phyloP scores from a whole-genome alignment of 2,797 vertebrate species.

The Merluccius polli region DNA sequence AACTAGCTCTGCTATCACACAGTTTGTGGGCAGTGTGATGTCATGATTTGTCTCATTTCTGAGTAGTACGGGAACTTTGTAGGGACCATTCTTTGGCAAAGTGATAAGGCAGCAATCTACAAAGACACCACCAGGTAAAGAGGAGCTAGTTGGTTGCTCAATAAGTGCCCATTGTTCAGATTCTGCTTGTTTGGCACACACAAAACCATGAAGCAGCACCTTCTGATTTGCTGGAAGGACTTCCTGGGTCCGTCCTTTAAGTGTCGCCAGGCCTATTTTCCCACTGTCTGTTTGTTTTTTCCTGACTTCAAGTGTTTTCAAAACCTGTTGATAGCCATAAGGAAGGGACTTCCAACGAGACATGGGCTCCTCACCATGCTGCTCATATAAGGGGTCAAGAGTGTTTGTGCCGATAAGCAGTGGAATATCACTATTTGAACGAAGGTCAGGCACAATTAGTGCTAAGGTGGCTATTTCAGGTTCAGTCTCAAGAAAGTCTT shows the following conservation, averaged over 20 bases:
- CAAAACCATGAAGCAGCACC: not conserved
- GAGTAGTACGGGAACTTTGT: not conserved
- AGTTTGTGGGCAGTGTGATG: not conserved
- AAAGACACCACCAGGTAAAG: too few species aligned
- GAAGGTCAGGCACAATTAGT: constrained; percentile 9
- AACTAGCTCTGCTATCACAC: not conserved
- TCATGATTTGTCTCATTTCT: not conserved
- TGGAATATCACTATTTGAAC: constrained; percentile 9
- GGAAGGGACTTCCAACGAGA: not conserved
- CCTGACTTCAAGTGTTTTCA: constrained; percentile 13
- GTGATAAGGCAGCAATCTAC: not conserved
- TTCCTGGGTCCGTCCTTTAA: not conserved
- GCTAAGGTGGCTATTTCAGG: constrained; percentile 25
- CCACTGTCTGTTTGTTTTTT: not conserved
- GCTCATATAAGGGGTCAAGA: not conserved
- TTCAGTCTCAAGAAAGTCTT: constrained; percentile 14
- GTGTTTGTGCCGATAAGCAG: too few species aligned
- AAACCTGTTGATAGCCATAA: constrained; percentile 9
- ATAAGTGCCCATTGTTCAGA: not conserved
- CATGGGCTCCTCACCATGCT: not conserved
- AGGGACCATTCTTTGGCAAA: not conserved
- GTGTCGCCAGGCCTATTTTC: constrained; percentile 2
- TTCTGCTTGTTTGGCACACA: not conserved
- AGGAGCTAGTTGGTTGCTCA: not conserved
- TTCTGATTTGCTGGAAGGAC: too few species aligned